Evolutionary conservation across 2,888 invertebrate genomes (phyloP).

Genomic region (Oligia latruncula): DNA sequence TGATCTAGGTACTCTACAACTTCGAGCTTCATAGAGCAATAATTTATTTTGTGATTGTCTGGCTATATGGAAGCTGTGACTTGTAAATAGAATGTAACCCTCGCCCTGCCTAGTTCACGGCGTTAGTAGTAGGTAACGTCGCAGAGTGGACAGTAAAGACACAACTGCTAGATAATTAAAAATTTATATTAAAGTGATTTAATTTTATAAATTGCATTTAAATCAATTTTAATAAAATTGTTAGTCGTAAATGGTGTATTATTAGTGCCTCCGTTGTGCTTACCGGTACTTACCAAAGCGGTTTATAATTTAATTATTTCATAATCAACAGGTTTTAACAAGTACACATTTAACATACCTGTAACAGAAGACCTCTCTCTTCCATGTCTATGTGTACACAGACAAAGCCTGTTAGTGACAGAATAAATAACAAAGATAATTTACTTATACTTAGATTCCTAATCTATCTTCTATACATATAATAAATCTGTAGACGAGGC

Average conservation of each 20-base stretch:
- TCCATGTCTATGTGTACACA: too few relatives aligned
- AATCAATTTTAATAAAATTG: slow-evolving; percentile 60
- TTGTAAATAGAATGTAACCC: slow-evolving; percentile 7
- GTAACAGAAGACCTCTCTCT: too few relatives aligned
- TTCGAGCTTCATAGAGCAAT: neutral
- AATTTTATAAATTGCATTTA: slow-evolving; percentile 66
- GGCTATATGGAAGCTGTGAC: neutral
- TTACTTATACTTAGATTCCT: too few relatives aligned
- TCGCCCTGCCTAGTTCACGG: neutral
- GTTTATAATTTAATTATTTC: neutral
- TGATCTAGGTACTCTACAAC: neutral
- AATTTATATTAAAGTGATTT: slow-evolving; percentile 49
- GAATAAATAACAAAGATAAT: too few relatives aligned
- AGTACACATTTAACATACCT: too few relatives aligned
- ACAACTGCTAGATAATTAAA: slow-evolving; percentile 22
- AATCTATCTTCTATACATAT: too few relatives aligned
- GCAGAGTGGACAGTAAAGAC: neutral
- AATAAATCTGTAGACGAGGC: too few relatives aligned
- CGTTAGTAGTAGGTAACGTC: neutral
- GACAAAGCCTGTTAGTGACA: too few relatives aligned
- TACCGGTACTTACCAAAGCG: neutral
- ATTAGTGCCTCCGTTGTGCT: slow-evolving; percentile 8
- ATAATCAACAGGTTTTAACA: too few relatives aligned
- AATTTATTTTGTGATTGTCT: neutral
- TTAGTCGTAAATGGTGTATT: slow-evolving; percentile 25